A percentile compares a stretch with the other conserved stretches of the same genome.
Conservation (phyloP, 92 coral and sea anemone genomes). For the Ricordea florida region DNA sequence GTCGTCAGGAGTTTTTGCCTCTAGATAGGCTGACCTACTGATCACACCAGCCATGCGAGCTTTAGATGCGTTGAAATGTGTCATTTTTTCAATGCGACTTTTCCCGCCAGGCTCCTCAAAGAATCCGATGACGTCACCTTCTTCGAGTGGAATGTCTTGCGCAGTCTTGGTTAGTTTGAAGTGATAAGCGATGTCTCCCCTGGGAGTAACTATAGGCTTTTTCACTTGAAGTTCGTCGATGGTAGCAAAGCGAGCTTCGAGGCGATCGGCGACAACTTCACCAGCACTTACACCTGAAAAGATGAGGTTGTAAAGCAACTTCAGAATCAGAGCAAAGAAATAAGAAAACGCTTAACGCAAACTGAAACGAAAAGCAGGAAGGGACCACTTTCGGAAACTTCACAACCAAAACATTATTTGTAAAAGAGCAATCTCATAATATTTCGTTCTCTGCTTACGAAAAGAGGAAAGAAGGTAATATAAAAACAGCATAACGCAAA, state of each 20-base stretch:
- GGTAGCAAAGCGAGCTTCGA: slow-evolving; percentile 85
- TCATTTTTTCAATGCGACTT: slow-evolving; percentile 76
- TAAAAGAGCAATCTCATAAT: no score
- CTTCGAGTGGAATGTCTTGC: slow-evolving; percentile 72
- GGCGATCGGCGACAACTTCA: slow-evolving; percentile 80
- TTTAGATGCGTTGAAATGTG: slow-evolving; percentile 70
- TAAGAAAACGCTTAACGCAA: no score
- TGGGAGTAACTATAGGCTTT: slow-evolving; percentile 84
- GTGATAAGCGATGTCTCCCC: slow-evolving; percentile 97
- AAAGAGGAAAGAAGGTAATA: no score
- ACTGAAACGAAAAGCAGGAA: no score
- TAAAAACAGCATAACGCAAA: no score
- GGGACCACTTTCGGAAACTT: no score
- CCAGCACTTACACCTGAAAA: slow-evolving; percentile 6
- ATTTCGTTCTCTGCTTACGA: no score
- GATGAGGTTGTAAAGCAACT: no score
- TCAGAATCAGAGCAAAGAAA: no score
- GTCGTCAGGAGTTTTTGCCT: slow-evolving; percentile 73
- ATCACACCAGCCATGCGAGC: slow-evolving; percentile 93
- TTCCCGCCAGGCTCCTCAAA: slow-evolving; percentile 80
- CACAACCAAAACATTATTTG: background rate
- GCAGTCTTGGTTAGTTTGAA: slow-evolving; percentile 69
- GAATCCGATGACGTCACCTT: slow-evolving; percentile 94
- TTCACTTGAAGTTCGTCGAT: slow-evolving; percentile 80
- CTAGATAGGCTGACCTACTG: slow-evolving; percentile 97